Conservation (phyloP, 2,113 vertebrate species). For the Menura novaehollandiae region DNA sequence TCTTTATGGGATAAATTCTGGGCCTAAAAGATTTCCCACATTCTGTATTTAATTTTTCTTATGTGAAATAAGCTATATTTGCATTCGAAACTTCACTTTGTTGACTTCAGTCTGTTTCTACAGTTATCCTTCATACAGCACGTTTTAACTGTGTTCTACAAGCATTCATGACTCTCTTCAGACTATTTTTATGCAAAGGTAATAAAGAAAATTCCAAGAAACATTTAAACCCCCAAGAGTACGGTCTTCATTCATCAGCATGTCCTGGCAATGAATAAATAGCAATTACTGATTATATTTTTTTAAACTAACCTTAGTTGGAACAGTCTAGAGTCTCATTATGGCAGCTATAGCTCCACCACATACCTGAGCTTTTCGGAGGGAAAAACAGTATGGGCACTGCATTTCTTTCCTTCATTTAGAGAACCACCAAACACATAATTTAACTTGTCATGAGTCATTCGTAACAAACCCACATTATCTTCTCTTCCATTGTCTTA, state of each 20-base stretch:
- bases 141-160: neutral
- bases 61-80: neutral
- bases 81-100: neutral
- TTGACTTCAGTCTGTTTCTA: neutral
- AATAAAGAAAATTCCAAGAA: neutral
- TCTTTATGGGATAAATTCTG: neutral
- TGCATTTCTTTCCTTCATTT: neutral
- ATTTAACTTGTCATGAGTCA: neutral
- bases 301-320: neutral
- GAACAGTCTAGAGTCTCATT: neutral
- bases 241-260: neutral
- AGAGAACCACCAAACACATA: neutral
- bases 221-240: neutral
- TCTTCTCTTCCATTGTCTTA: neutral
- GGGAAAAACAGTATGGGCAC: neutral
- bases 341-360: neutral
- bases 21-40: neutral
- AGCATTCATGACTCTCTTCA: neutral
- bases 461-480: neutral
- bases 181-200: neutral
- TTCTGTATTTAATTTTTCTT: neutral
- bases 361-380: neutral
- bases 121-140: neutral
- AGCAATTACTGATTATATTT: neutral
- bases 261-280: neutral